A percentile compares a stretch with the other conserved stretches of the same genome.
Conservation (phyloP, 1,140 invertebrate species). For the Capitella teleta region DNA sequence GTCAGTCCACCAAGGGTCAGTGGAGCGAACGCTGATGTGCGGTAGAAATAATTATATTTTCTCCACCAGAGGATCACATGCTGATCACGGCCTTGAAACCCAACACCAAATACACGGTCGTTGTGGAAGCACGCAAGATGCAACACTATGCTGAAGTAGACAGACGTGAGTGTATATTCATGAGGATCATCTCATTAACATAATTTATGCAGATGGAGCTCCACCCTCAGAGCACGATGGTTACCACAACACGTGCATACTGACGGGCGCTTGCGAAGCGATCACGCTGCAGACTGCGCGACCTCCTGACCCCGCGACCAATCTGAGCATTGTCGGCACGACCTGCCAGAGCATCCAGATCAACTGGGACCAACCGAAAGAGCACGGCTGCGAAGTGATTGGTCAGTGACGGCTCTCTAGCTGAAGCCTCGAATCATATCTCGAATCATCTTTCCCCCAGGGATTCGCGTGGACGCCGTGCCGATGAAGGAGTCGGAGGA, state of each 20-base stretch:
- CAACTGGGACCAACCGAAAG: slow-evolving; percentile 38
- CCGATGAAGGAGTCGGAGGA: slow-evolving; percentile 26
- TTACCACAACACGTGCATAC: slow-evolving; percentile 15
- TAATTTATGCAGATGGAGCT: no score
- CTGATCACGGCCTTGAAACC: slow-evolving; percentile 32
- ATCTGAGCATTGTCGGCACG: slow-evolving; percentile 31
- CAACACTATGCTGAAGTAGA: slow-evolving; percentile 31
- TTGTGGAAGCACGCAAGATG: slow-evolving; percentile 38
- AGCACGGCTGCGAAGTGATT: slow-evolving; percentile 38
- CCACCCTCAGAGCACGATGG: no score
- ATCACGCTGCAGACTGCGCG: slow-evolving; percentile 34
- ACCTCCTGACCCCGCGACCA: slow-evolving; percentile 35
- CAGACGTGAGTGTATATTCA: background rate
- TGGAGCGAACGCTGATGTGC: background rate
- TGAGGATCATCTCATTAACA: background rate
- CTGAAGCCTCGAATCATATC: no score
- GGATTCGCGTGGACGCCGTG: slow-evolving; percentile 34
- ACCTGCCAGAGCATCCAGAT: slow-evolving; percentile 36
- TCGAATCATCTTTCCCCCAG: no score
- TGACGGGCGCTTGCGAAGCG: slow-evolving; percentile 35
- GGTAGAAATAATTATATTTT: background rate
- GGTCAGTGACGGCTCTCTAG: slow-evolving; percentile 18
- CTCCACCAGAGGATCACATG: slow-evolving; percentile 31
- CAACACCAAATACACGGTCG: slow-evolving; percentile 33
- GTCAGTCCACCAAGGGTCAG: slow-evolving; percentile 31